Base-by-base conservation (phyloP, 2,113 vertebrate genomes). In the Salvelinus fontinalis region DNA sequence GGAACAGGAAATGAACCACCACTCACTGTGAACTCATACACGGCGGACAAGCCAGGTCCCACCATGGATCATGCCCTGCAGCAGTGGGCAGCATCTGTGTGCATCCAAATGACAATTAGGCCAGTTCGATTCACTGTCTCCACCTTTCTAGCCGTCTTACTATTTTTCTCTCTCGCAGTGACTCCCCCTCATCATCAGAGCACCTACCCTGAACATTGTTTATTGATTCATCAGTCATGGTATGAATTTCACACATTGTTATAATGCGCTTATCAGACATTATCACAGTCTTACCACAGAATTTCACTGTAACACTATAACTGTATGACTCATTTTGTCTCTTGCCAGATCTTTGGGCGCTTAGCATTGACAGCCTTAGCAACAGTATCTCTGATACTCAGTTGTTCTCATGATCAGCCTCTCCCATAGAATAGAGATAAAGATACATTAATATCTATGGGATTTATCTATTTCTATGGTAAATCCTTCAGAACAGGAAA, bases 11-110 rank as follows among this genome's bases (percentile, higher is more conserved):
- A n/a, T 11, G 20, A n/a, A 62, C 59, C 59, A 16, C n/a, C 59
- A 62, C 20, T 54, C 59, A 62, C n/a, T 62, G 51, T 54, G n/a
- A 62, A n/a, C 59, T n/a, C 59, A 62, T 62, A 62, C 20, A 62
- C 1, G 59, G 59, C 8, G 5, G 16, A 16, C 51, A 16, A 18
- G 51, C 51, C 51, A 62, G 59, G 59, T 62, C 59, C 59, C 59
- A 24, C 7, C n/a, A 62, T 54, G 59, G n/a, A 62, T 24, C n/a
- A 62, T 62, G 59, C 18, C 59, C n/a, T 22, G 9, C 59, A 62
- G 59, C 59, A 20, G 18, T 22, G 59, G n/a, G 59, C 59, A 62
- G 18, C n/a, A 62, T n/a, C n/a, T 22, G 59, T 62, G 59, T 54
- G 18, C 16, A 13, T 62, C n/a, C n/a, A n/a, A 62, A 8, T 24